Evolutionary conservation across 1,140 invertebrate genomes (phyloP).

Genomic region (Bombus ignitus): DNA sequence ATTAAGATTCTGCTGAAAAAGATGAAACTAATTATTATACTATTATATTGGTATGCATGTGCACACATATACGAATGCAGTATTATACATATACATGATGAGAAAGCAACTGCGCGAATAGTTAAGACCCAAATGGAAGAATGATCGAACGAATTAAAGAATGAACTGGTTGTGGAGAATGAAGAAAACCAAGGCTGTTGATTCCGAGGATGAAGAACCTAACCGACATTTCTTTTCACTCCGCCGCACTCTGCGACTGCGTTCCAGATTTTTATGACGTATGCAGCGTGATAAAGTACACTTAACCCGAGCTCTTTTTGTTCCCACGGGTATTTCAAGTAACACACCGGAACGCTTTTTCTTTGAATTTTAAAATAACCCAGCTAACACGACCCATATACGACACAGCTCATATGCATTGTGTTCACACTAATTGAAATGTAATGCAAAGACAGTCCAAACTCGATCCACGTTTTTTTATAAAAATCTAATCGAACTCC

Average conservation of each 20-base stretch:
- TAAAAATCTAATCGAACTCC: background rate
- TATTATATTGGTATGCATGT: background rate
- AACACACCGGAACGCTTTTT: conserved; percentile 31
- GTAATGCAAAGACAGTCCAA: conserved; percentile 12
- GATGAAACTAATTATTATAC: background rate
- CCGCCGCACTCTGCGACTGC: conserved; percentile 3
- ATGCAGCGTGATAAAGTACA: conserved; percentile 50
- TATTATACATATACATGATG: too few relatives aligned
- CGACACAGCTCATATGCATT: background rate
- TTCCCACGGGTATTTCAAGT: conserved; percentile 30
- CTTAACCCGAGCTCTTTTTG: conserved; percentile 37
- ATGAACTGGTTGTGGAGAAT: background rate
- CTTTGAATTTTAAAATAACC: conserved; percentile 40
- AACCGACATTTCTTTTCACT: conserved; percentile 32
- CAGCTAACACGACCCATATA: conserved; percentile 38
- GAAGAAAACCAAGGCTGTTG: background rate
- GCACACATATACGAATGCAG: too few relatives aligned
- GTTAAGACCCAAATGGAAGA: background rate
- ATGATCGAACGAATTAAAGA: background rate
- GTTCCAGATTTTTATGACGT: conserved; percentile 50
- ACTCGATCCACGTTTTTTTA: background rate
- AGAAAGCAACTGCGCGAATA: background rate
- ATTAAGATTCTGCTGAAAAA: too few relatives aligned
- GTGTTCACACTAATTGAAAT: conserved; percentile 33
- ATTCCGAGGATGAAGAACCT: conserved; percentile 22